phyloP scores from a whole-genome alignment of 2,113 vertebrate genomes.

The Coryphaenoides rupestris region DNA sequence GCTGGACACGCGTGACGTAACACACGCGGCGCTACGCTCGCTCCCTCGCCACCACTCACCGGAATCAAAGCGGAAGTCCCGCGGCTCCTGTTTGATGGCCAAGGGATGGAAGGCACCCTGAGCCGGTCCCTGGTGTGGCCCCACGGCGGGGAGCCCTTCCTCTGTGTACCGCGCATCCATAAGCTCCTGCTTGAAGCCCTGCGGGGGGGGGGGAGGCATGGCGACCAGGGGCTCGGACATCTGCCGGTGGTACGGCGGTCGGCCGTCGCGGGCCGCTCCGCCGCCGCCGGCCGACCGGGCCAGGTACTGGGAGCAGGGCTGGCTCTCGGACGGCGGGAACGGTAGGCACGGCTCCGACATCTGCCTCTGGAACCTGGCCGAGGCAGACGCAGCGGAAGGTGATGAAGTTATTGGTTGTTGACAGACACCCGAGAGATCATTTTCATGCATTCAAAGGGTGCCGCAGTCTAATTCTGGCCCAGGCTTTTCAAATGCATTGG shows the following conservation, averaged over 20 bases:
- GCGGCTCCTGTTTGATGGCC: slow-evolving; percentile 95
- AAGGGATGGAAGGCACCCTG: slow-evolving; percentile 81
- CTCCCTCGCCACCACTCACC: slow-evolving; percentile 69
- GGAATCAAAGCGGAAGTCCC: slow-evolving; percentile 94
- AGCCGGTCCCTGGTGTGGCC: slow-evolving; percentile 16
- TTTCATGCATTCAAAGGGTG: background rate
- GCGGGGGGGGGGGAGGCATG: slow-evolving; percentile 77
- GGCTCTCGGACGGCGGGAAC: slow-evolving; percentile 65
- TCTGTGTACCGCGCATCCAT: slow-evolving; percentile 84
- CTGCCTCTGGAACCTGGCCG: slow-evolving; percentile 88
- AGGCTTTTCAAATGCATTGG: background rate
- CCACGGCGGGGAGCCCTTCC: slow-evolving; percentile 78
- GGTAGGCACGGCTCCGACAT: slow-evolving; percentile 87
- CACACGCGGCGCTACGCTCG: background rate
- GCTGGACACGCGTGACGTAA: no score
- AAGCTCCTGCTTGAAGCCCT: slow-evolving; percentile 93
- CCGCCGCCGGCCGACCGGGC: slow-evolving; percentile 65
- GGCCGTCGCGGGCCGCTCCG: slow-evolving; percentile 73
- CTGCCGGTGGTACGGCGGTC: slow-evolving; percentile 88
- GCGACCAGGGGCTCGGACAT: slow-evolving; percentile 89
- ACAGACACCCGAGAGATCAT: background rate
- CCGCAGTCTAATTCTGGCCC: background rate
- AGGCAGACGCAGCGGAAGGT: background rate
- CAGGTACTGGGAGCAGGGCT: slow-evolving; percentile 75
- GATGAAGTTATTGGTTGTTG: background rate